Evolutionary conservation across 2,888 invertebrate species (phyloP).

Genomic region (Epirrhoe alternata): DNA sequence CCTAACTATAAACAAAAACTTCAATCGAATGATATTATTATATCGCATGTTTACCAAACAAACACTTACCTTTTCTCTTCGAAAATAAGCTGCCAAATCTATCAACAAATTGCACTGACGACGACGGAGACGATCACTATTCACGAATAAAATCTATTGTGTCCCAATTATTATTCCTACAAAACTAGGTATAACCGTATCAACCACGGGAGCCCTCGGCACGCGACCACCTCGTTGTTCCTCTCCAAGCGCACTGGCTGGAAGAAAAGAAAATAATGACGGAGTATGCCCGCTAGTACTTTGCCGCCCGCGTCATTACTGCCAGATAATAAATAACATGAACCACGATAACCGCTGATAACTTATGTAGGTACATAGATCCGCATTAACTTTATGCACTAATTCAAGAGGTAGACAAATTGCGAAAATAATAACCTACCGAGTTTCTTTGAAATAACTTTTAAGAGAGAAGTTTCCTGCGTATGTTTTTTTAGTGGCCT

Average conservation of each 20-base stretch:
- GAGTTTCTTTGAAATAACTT: too few relatives aligned
- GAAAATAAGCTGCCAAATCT: slow-evolving; percentile 14
- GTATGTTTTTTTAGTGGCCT: too few relatives aligned
- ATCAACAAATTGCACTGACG: slow-evolving; percentile 21
- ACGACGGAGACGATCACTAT: too few relatives aligned
- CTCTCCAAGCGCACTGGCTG: slow-evolving; percentile 26
- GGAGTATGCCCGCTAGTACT: slow-evolving; percentile 11
- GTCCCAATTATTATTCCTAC: slow-evolving; percentile 27
- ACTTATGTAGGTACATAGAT: slow-evolving; percentile 7
- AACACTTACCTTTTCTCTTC: slow-evolving; percentile 23
- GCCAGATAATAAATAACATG: slow-evolving; percentile 17
- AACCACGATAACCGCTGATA: slow-evolving; percentile 30
- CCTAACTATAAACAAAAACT: not conserved
- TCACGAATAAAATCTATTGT: slow-evolving; percentile 32
- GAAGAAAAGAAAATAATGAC: slow-evolving; percentile 11
- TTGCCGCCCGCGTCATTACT: slow-evolving; percentile 23
- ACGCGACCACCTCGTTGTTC: slow-evolving; percentile 20
- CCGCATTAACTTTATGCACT: not conserved
- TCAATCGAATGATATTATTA: slow-evolving; percentile 7
- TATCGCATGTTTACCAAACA: slow-evolving; percentile 25
- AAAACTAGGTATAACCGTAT: slow-evolving; percentile 8
- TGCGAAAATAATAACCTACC: too few relatives aligned
- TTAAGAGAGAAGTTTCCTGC: too few relatives aligned
- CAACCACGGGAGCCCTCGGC: slow-evolving; percentile 2
- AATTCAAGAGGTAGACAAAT: not conserved